phyloP scores from a whole-genome alignment of 2,888 invertebrate genomes.

The Pasiphila rectangulata region DNA sequence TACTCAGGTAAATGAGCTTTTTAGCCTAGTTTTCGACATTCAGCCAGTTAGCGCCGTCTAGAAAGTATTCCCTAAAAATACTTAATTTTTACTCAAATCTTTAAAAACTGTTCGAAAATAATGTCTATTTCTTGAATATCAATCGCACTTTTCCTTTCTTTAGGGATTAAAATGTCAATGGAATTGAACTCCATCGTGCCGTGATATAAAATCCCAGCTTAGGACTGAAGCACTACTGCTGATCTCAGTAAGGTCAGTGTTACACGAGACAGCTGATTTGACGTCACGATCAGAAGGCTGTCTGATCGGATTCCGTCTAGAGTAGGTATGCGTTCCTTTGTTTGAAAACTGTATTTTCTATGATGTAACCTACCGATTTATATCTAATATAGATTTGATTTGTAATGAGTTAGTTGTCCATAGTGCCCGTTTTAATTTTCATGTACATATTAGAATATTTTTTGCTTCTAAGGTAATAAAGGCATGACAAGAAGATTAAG shows the following conservation, averaged over 20 bases:
- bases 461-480: no score
- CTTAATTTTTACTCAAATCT: no score
- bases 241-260: slow-evolving; percentile 28
- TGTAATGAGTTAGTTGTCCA: no score
- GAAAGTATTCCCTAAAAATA: not conserved
- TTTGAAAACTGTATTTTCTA: not conserved
- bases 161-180: not conserved
- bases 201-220: slow-evolving; percentile 22
- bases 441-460: no score
- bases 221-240: slow-evolving; percentile 26
- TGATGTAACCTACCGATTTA: no score
- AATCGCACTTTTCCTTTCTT: slow-evolving; percentile 12
- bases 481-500: no score
- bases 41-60: not conserved
- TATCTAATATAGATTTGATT: no score
- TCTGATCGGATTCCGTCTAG: slow-evolving; percentile 14
- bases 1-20: not conserved
- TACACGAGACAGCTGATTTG: slow-evolving; percentile 29
- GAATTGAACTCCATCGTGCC: slow-evolving; percentile 3
- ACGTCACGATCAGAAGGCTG: slow-evolving; percentile 22
- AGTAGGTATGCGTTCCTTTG: not conserved
- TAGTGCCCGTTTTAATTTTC: no score
- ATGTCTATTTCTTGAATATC: no score
- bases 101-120: no score
- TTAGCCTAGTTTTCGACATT: not conserved